Evolutionary conservation across 2,113 vertebrate species (phyloP), one percentile per base, ranked within the genome.

Genomic region (Passer montanus): DNA sequence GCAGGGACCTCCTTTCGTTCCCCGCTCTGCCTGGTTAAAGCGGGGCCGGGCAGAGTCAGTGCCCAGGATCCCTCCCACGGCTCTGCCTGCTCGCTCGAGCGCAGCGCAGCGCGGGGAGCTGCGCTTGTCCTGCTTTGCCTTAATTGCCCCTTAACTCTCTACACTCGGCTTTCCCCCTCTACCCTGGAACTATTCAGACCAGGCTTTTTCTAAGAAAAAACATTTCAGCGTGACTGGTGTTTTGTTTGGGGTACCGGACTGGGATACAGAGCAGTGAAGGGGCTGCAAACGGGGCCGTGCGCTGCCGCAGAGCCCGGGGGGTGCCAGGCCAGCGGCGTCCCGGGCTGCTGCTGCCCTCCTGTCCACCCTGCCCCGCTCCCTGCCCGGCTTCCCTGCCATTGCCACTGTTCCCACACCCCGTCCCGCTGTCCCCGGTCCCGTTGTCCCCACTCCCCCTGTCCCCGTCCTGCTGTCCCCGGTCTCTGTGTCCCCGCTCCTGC

Each of bases 221-320:
- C 0, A 41, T 0, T 12, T 31, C 7, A 37, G 35, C 0, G 43
- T 15, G 15, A 7, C 13, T 5, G 18, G 14, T 68, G 53, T 20
- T 64, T 56, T 44, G 49, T 3, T 0, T 13, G n/a, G 17, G 28
- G n/a, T 5, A 23, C 27, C 0, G 6, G 24, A 7, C 50, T 13
- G 47, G 21, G 44, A 15, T 5, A 17, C 1, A 37, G 28, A 26
- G 59, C 30, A 30, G 33, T 0, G 31, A n/a, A 47, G 41, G n/a
- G n/a, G n/a, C 39, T 31, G 69, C 30, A 15, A 6, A 35, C 3
- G 9, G 39, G 16, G 55, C 39, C 21, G 46, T 18, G 6, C 44
- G 52, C 41, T 35, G 60, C 44, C 16, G 44, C 52, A 50, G 58
- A 43, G 35, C 26, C 26, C 35, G 1, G 26, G 43, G 49, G 35